Conservation (phyloP, 2,888 invertebrate species). For the Drosophila stalkeri region DNA sequence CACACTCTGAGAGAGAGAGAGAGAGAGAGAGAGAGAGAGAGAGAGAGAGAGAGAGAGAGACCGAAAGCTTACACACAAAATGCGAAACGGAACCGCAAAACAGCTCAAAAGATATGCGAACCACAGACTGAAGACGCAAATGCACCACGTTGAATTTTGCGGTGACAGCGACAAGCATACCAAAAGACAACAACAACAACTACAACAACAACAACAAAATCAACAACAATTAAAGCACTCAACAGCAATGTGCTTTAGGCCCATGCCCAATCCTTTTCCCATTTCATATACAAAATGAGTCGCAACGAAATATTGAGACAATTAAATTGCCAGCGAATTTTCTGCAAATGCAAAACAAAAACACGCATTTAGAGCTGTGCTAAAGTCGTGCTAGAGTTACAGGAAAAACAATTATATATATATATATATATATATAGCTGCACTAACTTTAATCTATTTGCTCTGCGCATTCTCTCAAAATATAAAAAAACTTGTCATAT, state of each 20-base stretch:
- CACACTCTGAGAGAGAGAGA: no score
- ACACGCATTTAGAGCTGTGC: slow-evolving; percentile 4
- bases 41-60: neutral
- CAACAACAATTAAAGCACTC: neutral
- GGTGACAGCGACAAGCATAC: slow-evolving; percentile 54
- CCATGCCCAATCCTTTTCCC: neutral
- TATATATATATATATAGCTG: neutral
- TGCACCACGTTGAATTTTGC: slow-evolving; percentile 46
- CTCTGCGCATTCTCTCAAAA: no score
- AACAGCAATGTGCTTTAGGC: neutral
- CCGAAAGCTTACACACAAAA: neutral
- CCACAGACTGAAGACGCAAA: slow-evolving; percentile 24
- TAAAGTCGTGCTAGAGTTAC: neutral
- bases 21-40: no score
- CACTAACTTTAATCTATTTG: no score
- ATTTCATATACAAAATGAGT: slow-evolving; percentile 24
- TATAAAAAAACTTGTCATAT: no score
- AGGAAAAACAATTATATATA: neutral
- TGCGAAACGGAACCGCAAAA: slow-evolving; percentile 37
- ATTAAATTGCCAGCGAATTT: slow-evolving; percentile 55
- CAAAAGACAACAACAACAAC: slow-evolving; percentile 10
- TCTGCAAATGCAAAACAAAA: neutral
- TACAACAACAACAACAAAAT: neutral
- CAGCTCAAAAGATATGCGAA: slow-evolving; percentile 49
- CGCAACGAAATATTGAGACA: slow-evolving; percentile 53